Conservation (phyloP, 2,888 invertebrate genomes). For the Conomelus anceps region DNA sequence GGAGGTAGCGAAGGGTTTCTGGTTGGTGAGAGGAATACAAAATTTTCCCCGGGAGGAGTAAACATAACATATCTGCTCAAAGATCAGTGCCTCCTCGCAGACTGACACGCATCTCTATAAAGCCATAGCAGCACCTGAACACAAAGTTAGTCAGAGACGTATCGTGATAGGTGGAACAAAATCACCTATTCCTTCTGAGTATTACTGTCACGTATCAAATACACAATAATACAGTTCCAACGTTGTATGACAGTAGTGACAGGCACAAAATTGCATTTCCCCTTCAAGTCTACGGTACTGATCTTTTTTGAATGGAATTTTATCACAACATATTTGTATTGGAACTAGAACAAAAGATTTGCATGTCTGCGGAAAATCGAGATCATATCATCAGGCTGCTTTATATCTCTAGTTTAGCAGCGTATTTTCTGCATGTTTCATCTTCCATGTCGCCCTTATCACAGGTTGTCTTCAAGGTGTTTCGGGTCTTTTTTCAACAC, state of each 20-base stretch:
- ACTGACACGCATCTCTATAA: background rate
- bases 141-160: background rate
- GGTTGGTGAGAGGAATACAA: background rate
- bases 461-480: no score
- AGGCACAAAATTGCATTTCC: background rate
- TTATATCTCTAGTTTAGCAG: background rate
- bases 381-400: background rate
- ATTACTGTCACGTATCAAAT: background rate
- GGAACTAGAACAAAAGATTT: background rate
- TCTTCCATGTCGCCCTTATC: no score
- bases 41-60: background rate
- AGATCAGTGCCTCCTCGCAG: background rate
- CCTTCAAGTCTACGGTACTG: background rate
- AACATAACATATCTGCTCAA: background rate
- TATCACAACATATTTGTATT: background rate
- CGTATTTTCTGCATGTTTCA: no score
- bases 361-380: background rate
- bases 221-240: background rate
- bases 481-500: no score
- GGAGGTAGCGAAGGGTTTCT: background rate
- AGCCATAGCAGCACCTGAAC: background rate
- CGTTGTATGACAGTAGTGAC: background rate
- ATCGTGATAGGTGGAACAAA: background rate
- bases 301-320: background rate
- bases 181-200: background rate